These are phyloP conservation scores for Leptopilina boulardi DNA, from an alignment of 1,140 invertebrate species.

Conservation along the genomic window DNA sequence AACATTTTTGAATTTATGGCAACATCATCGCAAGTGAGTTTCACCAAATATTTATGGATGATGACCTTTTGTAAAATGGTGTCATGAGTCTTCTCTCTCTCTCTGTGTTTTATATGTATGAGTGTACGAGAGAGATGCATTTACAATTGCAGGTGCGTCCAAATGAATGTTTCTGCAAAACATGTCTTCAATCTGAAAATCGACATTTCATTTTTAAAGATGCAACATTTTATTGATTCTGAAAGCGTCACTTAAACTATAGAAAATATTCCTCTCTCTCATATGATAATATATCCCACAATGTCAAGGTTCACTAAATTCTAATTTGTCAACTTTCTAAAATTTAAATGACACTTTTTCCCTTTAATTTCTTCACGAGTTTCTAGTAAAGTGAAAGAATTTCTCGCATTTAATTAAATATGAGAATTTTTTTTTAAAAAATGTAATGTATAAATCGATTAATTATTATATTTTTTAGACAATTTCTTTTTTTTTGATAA, in stretches of 20 bases:
- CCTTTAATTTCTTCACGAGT: too few relatives aligned
- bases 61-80: slow-evolving; percentile 22
- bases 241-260: too few relatives aligned
- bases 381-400: too few relatives aligned
- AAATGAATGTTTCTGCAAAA: background rate
- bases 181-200: too few relatives aligned
- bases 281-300: too few relatives aligned
- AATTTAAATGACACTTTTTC: background rate
- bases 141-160: slow-evolving; percentile 12
- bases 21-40: background rate
- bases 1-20: background rate
- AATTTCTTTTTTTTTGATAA: too few relatives aligned
- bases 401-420: too few relatives aligned
- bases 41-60: slow-evolving; percentile 13
- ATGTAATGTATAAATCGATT: too few relatives aligned
- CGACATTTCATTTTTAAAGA: too few relatives aligned
- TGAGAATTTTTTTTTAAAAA: too few relatives aligned
- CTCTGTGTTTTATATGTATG: background rate
- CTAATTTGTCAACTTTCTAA: slow-evolving; percentile 3
- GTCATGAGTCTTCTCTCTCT: slow-evolving; percentile 12
- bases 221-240: too few relatives aligned
- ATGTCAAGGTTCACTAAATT: background rate
- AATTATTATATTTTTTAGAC: background rate
- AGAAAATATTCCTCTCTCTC: too few relatives aligned
- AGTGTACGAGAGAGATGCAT: background rate